These are phyloP conservation scores for Eucriotettix oculatus DNA, from an alignment of 2,888 invertebrate genomes.

Conservation along the genomic window DNA sequence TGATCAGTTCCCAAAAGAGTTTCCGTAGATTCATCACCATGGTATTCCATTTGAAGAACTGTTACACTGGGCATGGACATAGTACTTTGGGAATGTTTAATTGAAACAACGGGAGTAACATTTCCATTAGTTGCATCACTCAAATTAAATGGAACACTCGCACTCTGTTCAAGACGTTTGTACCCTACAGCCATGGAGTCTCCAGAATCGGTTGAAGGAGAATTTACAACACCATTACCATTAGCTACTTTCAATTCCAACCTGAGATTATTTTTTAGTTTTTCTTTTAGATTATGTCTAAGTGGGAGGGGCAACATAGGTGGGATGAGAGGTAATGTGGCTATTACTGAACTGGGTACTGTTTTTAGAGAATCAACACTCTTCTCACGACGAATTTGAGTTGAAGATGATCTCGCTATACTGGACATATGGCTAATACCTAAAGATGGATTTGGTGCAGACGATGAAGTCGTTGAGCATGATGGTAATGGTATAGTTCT, in stretches of 20 bases:
- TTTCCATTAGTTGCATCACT: slow-evolving; percentile 13
- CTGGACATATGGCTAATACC: slow-evolving; percentile 21
- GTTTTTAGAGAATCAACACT: slow-evolving; percentile 13
- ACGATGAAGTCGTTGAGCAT: slow-evolving; percentile 24
- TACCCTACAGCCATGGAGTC: slow-evolving; percentile 14
- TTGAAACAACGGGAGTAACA: slow-evolving; percentile 4
- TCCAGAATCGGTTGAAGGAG: slow-evolving; percentile 14
- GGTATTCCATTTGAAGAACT: slow-evolving; percentile 4
- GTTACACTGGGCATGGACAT: slow-evolving; percentile 20
- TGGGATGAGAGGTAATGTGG: slow-evolving; percentile 10
- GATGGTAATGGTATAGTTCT: slow-evolving; percentile 30
- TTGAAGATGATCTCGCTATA: slow-evolving; percentile 25
- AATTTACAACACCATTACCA: slow-evolving; percentile 9
- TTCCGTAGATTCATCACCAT: slow-evolving; percentile 3
- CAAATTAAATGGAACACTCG: slow-evolving; percentile 47
- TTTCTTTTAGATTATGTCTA: slow-evolving; percentile 19
- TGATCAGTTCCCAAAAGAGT: slow-evolving; percentile 26
- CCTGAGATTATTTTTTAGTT: slow-evolving; percentile 19
- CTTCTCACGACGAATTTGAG: slow-evolving; percentile 19
- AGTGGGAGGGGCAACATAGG: slow-evolving; percentile 9
- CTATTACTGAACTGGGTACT: slow-evolving; percentile 17
- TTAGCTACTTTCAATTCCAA: slow-evolving; percentile 18
- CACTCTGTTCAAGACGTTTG: slow-evolving; percentile 37
- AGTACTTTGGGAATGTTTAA: slow-evolving; percentile 21
- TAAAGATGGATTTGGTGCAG: slow-evolving; percentile 26